Conservation (phyloP, 2,797 vertebrate species). For the Novumbra hubbsi region DNA sequence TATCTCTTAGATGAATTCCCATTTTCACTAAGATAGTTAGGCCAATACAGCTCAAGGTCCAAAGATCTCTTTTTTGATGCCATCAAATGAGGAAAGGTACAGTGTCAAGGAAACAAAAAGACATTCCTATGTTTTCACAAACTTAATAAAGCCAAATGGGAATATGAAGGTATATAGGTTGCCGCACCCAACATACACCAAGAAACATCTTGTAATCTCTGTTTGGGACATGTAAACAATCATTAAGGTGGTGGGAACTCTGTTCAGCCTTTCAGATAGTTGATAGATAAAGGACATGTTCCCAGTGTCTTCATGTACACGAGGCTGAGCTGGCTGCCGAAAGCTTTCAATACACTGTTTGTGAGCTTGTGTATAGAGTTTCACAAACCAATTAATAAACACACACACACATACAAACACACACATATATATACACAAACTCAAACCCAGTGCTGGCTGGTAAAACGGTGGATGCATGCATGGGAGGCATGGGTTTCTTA, state of each 20-base stretch:
- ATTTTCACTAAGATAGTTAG: neutral
- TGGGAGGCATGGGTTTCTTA: conserved; percentile 61
- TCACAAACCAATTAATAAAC: conserved; percentile 42
- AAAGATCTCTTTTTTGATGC: neutral
- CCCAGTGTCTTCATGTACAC: conserved; percentile 46
- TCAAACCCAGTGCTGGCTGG: conserved; percentile 64
- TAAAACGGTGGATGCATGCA: conserved; percentile 56
- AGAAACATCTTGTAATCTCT: conserved; percentile 62
- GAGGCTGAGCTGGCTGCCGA: conserved; percentile 38
- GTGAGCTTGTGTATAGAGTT: conserved; percentile 47
- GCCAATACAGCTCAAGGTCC: neutral
- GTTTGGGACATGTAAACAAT: conserved; percentile 63
- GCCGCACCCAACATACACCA: conserved; percentile 49
- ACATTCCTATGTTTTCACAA: neutral
- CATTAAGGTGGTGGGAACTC: conserved; percentile 62
- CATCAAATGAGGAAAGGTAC: neutral
- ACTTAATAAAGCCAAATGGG: neutral
- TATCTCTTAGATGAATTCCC: neutral
- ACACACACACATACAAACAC: conserved; percentile 39
- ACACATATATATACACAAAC: conserved; percentile 16
- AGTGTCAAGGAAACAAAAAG: neutral
- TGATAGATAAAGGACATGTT: conserved; percentile 40
- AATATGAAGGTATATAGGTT: conserved; percentile 55
- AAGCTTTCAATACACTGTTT: conserved; percentile 44
- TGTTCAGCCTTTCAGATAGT: conserved; percentile 61